Conservation (phyloP, 2,888 invertebrate species). For the Drosophila kanekoi region DNA sequence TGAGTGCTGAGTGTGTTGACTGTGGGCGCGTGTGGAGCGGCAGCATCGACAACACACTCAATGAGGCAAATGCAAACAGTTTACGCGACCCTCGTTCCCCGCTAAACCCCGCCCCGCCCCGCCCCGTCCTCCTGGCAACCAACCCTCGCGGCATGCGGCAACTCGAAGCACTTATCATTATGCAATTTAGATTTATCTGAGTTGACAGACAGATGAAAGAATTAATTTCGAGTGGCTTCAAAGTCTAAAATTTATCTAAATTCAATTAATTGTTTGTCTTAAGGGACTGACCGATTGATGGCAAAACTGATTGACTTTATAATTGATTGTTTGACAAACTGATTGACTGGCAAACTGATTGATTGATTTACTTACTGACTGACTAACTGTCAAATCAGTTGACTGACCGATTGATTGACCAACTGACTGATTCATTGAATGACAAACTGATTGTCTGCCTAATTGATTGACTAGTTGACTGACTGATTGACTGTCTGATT, state of each 20-base stretch:
- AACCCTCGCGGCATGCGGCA: conserved; percentile 2
- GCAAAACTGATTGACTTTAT: not conserved
- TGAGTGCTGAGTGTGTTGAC: conserved; percentile 58
- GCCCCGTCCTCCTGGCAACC: conserved; percentile 31
- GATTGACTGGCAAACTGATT: not conserved
- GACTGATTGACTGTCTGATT: not conserved
- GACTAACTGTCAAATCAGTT: not conserved
- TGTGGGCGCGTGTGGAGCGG: conserved; percentile 68
- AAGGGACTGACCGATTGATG: too few species aligned
- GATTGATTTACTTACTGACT: not conserved
- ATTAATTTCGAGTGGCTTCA: conserved; percentile 13
- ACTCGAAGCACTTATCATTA: conserved; percentile 40
- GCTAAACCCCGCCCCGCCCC: conserved; percentile 26
- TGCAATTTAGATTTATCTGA: conserved; percentile 40
- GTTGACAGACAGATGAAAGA: conserved; percentile 26
- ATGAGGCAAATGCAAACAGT: conserved; percentile 73
- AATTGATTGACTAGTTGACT: not conserved
- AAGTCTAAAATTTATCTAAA: not conserved
- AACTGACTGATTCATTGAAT: too few species aligned
- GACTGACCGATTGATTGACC: too few species aligned
- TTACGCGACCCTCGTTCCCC: conserved; percentile 71
- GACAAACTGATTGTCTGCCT: too few species aligned
- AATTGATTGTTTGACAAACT: not conserved
- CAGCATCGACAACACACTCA: conserved; percentile 55
- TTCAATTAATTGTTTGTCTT: not conserved